A percentile compares a stretch with the other conserved stretches of the same genome.
Conservation (phyloP, 2,888 invertebrate species). For the Drosophila nr. perissopoda region DNA sequence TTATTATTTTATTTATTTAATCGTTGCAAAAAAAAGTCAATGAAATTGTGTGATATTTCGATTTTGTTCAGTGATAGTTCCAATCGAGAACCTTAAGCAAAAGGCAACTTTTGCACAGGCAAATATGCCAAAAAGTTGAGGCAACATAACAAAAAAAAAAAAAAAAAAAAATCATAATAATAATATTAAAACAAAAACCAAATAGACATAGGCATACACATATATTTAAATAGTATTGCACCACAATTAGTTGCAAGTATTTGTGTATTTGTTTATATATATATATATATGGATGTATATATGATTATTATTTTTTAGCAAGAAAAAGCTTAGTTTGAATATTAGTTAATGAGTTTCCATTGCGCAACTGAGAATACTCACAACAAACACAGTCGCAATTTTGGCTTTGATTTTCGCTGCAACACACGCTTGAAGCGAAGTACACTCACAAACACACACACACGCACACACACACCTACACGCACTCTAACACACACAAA, state of each 20-base stretch:
- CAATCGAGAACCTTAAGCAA: constrained; percentile 44
- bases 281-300: constrained; percentile 4
- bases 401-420: constrained; percentile 33
- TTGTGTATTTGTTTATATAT: constrained; percentile 10
- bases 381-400: constrained; percentile 18
- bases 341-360: constrained; percentile 46
- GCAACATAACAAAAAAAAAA: constrained; percentile 16
- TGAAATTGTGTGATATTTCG: constrained; percentile 60
- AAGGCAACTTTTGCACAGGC: constrained; percentile 37
- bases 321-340: constrained; percentile 46
- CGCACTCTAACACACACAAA: constrained; percentile 22
- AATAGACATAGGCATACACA: constrained; percentile 23
- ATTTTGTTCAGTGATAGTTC: constrained; percentile 59
- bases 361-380: constrained; percentile 52
- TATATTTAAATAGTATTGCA: constrained; percentile 19
- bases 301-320: constrained; percentile 14
- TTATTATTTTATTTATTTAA: constrained; percentile 49
- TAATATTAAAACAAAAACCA: constrained; percentile 1
- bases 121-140: constrained; percentile 46
- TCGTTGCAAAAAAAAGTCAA: constrained; percentile 29
- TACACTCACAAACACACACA: neutral
- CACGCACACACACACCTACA: constrained; percentile 16
- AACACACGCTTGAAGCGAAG: constrained; percentile 37
- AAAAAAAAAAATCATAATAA: neutral
- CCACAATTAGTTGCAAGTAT: constrained; percentile 24